Percentiles rank a stretch among this genome's conserved stretches.
phyloP scores from a whole-genome alignment of 2,113 vertebrate genomes.

The Ascaphus truei region DNA sequence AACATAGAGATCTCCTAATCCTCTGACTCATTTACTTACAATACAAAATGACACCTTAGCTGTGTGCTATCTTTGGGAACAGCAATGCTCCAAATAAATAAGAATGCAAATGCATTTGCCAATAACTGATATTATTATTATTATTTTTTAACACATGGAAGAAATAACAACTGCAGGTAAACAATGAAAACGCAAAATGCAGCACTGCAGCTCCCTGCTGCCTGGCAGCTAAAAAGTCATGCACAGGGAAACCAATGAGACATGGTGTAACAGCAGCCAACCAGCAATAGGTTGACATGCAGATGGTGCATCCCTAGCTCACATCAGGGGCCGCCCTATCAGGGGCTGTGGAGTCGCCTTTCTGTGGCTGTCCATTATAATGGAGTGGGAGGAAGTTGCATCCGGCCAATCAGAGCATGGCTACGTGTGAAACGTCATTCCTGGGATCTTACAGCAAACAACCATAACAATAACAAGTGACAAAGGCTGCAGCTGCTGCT shows the following conservation, averaged over 20 bases:
- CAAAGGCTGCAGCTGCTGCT: neutral
- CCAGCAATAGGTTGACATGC: neutral
- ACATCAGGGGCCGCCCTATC: neutral
- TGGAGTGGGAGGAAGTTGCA: neutral
- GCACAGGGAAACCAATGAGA: too few species aligned
- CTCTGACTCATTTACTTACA: neutral
- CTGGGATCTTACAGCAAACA: slow-evolving; percentile 1
- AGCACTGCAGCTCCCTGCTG: too few species aligned
- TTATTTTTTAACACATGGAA: too few species aligned
- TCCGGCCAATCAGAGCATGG: neutral
- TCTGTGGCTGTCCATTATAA: neutral
- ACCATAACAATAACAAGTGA: slow-evolving; percentile 35
- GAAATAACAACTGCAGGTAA: too few species aligned
- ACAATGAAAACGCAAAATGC: too few species aligned
- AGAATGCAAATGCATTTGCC: too few species aligned
- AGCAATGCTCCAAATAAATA: neutral
- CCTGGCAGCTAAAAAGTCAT: too few species aligned
- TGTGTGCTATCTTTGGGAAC: neutral
- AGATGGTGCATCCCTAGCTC: neutral
- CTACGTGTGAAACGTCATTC: slow-evolving; percentile 16
- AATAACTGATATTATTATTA: too few species aligned
- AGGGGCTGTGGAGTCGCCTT: neutral
- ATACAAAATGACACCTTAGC: neutral
- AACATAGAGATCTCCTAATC: too few species aligned
- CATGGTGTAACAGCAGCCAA: neutral